phyloP scores from a whole-genome alignment of 1,140 invertebrate genomes.

The Musca domestica region DNA sequence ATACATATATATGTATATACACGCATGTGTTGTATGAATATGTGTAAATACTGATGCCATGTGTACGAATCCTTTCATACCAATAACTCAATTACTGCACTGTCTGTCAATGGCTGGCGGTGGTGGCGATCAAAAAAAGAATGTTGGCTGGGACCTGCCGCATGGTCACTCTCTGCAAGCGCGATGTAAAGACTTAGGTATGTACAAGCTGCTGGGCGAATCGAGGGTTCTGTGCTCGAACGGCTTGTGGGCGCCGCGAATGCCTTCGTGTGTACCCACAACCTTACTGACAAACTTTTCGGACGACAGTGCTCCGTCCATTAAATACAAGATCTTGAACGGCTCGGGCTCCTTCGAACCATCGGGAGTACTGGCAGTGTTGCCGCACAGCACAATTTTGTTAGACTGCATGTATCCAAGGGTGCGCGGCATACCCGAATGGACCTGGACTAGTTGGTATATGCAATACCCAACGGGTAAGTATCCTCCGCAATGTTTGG shows the following conservation, averaged over 20 bases:
- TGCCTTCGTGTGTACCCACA: constrained; percentile 77
- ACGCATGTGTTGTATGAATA: neutral
- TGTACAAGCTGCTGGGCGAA: constrained; percentile 76
- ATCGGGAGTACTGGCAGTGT: constrained; percentile 74
- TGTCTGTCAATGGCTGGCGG: constrained; percentile 6
- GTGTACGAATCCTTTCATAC: neutral
- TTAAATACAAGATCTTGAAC: constrained; percentile 73
- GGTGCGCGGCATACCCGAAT: constrained; percentile 74
- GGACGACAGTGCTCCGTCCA: constrained; percentile 79
- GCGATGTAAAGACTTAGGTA: constrained; percentile 74
- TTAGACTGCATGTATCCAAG: constrained; percentile 79
- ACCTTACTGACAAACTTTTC: constrained; percentile 81
- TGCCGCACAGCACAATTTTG: constrained; percentile 78
- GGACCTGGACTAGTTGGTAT: constrained; percentile 83
- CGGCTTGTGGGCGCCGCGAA: constrained; percentile 70
- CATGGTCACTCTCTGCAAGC: constrained; percentile 70
- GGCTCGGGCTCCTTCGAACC: constrained; percentile 78
- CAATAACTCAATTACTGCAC: neutral
- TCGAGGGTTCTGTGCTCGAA: constrained; percentile 71
- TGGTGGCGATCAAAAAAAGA: constrained; percentile 31
- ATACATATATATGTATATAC: neutral
- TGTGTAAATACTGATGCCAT: constrained; percentile 4
- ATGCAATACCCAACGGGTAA: constrained; percentile 74
- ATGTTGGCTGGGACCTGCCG: constrained; percentile 55
- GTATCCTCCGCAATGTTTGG: constrained; percentile 18